These are phyloP conservation scores for Taenioides sp. DNA, from an alignment of 2,797 vertebrate genomes.

Conservation along the genomic window DNA sequence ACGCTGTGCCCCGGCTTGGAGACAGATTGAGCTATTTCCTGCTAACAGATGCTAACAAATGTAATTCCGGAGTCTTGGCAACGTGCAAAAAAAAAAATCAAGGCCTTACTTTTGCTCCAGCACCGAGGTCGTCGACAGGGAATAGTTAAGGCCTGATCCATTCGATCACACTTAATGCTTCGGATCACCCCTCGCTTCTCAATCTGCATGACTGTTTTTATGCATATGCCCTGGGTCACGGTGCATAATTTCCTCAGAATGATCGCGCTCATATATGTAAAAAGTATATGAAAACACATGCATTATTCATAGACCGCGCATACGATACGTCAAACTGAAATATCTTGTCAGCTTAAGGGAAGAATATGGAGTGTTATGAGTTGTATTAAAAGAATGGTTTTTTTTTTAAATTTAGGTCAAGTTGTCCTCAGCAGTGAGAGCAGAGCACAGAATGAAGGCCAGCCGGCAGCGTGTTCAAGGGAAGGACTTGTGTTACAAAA, in stretches of 20 bases:
- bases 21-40: constrained; percentile 55
- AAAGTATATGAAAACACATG: not conserved
- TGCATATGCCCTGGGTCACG: constrained; percentile 18
- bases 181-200: constrained; percentile 42
- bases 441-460: not conserved
- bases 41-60: constrained; percentile 62
- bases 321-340: constrained; percentile 1
- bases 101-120: constrained; percentile 50
- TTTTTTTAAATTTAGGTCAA: constrained; percentile 25
- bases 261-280: not conserved
- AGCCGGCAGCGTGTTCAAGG: constrained; percentile 30
- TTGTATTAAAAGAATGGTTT: constrained; percentile 21
- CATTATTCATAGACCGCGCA: not conserved
- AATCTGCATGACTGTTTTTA: constrained; percentile 38
- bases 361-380: not conserved
- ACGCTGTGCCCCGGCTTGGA: constrained; percentile 25
- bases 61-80: constrained; percentile 59
- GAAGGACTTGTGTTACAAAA: constrained; percentile 20
- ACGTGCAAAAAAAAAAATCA: constrained; percentile 39
- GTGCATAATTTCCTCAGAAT: constrained; percentile 8
- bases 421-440: constrained; percentile 17
- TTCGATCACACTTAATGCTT: constrained; percentile 58
- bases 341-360: not conserved
- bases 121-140: constrained; percentile 62
- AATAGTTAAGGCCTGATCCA: constrained; percentile 57